These are phyloP conservation scores for Ornithoptera alexandrae DNA, from an alignment of 2,888 invertebrate genomes.

Conservation along the genomic window DNA sequence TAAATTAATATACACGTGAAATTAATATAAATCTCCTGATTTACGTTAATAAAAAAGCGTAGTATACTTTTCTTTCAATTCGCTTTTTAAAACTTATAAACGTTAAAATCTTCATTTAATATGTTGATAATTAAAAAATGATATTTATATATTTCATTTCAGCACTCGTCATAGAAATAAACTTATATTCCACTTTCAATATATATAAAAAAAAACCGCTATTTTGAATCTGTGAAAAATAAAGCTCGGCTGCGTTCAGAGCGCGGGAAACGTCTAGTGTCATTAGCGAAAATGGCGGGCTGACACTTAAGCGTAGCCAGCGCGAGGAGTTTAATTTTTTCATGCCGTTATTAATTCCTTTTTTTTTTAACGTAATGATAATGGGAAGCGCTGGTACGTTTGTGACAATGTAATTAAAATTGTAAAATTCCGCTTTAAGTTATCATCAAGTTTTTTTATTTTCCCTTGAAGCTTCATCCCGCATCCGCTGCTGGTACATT, in stretches of 20 bases:
- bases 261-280: conserved; percentile 49
- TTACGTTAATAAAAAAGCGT: background rate
- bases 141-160: conserved; percentile 20
- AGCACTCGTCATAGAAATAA: conserved; percentile 19
- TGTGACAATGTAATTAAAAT: conserved; percentile 45
- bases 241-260: conserved; percentile 35
- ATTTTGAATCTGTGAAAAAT: conserved; percentile 33
- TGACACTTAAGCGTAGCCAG: conserved; percentile 58
- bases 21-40: background rate
- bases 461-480: conserved; percentile 21
- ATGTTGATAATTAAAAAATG: conserved; percentile 14
- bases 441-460: conserved; percentile 31
- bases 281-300: conserved; percentile 61
- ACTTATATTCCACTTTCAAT: conserved; percentile 28
- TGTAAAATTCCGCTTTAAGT: conserved; percentile 36
- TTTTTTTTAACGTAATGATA: conserved; percentile 39
- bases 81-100: conserved; percentile 3
- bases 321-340: conserved; percentile 43
- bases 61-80: background rate
- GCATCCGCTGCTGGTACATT: conserved; percentile 20
- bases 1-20: background rate
- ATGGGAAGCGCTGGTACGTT: conserved; percentile 38
- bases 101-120: conserved; percentile 13
- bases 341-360: conserved; percentile 44
- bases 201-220: conserved; percentile 21